Evolutionary conservation across 2,113 vertebrate genomes (phyloP).

Genomic region (Datnioides undecimradiatus): DNA sequence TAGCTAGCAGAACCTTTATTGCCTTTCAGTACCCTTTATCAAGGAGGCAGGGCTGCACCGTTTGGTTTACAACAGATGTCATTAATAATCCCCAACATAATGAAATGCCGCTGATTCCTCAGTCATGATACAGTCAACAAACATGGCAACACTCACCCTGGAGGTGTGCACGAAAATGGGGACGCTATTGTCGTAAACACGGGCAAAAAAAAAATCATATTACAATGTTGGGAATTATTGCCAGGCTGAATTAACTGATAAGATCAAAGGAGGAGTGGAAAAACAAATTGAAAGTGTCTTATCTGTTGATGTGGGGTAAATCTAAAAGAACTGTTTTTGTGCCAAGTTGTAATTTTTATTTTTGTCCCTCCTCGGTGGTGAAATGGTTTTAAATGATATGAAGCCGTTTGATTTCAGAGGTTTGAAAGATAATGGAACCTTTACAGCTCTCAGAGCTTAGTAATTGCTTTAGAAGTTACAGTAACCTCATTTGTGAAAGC

Average conservation of each 20-base stretch:
- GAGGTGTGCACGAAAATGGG: slow-evolving; percentile 40
- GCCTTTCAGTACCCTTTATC: slow-evolving; percentile 37
- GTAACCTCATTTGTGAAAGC: neutral
- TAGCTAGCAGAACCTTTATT: slow-evolving; percentile 46
- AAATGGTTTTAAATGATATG: slow-evolving; percentile 8
- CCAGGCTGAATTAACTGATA: slow-evolving; percentile 69
- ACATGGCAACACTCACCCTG: slow-evolving; percentile 47
- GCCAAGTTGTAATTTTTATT: slow-evolving; percentile 30
- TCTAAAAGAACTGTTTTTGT: slow-evolving; percentile 45
- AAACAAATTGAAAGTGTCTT: slow-evolving; percentile 65
- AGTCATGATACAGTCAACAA: slow-evolving; percentile 68
- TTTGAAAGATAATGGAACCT: neutral
- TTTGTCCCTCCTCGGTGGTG: neutral
- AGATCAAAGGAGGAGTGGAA: slow-evolving; percentile 43
- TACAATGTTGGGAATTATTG: slow-evolving; percentile 57
- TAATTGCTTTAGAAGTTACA: neutral
- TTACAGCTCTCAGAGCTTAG: neutral
- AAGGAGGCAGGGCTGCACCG: slow-evolving; percentile 33
- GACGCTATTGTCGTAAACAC: slow-evolving; percentile 32
- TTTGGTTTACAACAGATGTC: slow-evolving; percentile 69
- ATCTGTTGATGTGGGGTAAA: slow-evolving; percentile 41
- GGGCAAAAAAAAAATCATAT: slow-evolving; percentile 39
- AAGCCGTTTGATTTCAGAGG: neutral
- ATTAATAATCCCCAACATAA: slow-evolving; percentile 77
- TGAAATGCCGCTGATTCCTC: slow-evolving; percentile 67